Evolutionary conservation across 2,113 vertebrate genomes (phyloP), one percentile per base, ranked within the genome.

Genomic region (Struthidea cinerea): DNA sequence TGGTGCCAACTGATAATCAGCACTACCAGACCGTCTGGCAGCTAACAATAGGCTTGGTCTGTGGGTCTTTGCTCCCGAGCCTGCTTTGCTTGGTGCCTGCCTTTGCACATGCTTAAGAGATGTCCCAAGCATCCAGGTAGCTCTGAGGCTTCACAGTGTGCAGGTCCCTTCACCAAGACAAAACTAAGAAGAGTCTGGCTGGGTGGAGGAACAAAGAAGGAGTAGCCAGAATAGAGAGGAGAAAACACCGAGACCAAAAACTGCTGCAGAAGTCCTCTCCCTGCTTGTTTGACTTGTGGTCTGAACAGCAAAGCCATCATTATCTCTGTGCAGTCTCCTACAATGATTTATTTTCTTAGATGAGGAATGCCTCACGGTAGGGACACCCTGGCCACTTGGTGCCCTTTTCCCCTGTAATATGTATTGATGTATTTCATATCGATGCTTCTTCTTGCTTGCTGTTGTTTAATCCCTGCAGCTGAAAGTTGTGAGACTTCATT

Each of bases 71-170:
- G 10, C 24, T 81, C 42, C 37, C 28, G 18, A 93, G 17, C 7
- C 41, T 61, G n/a, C 24, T 75, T n/a, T 57, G 6, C 23, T 50
- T 53, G 23, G 17, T 3, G 1, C 7, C 37, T 56, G 37, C 14
- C 20, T 67, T 57, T 24, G 8, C 16, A 56, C 7, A 13, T 39
- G 10, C 13, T 49, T 41, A 30, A 59, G 59, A 37, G 5, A n/a
- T 1, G 0, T 59, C 18, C 7, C 32, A 63, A 27, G 11, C 15
- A 44, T 21, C 7, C 7, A 33, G 0, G 2, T 8, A 37, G 26
- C 37, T 74, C 42, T 74, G 42, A 74, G 28, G 26, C 28, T 57
- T 78, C 5, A 1, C 22, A 4, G 5, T 37, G 1, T 22, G 19
- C 24, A 13, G 24, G 22, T 53, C 11, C 6, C 9, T 59, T 82